Base-by-base conservation (phyloP, 2,797 vertebrate species). In the Glyptemys insculpta region DNA sequence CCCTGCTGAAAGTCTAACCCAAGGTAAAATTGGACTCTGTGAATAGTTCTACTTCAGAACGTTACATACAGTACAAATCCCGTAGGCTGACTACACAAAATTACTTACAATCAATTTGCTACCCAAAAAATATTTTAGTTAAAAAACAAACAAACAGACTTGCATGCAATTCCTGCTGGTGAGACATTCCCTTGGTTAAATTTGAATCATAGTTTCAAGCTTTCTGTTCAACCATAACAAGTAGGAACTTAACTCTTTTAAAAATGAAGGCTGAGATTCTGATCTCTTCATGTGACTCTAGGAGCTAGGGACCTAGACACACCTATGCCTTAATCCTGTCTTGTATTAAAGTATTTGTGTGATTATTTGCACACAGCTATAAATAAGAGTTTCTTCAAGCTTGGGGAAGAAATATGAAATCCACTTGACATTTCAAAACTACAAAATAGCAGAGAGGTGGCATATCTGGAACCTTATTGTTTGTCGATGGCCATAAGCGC, bases 321-420 rank as follows among this genome's bases (percentile, higher is more conserved):
- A 4, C 65, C 19, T 23, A 41, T 25, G 3, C 21, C 37, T 72
- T 72, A 18, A 83, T 47, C 86, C 2, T 1, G 23, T 72, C 5
- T 15, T 84, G 85, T 25, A 49, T 80, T 34, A 34, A 11, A 4
- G 8, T 37, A 62, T 53, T 62, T 4, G 12, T 81, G 44, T 3
- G 2, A 34, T 89, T 88, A 83, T 79, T 89, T 81, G 82, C 16
- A 84, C 78, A 15, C 7, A 94, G 59, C 41, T 89, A 81, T 72
- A 37, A 23, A 72, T 21, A 41, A n/a, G 21, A 72, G 68, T 72
- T 72, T 41, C 21, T 72, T 72, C n/a, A 41, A 41, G n/a, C 37
- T 23, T 74, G 85, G 23, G 72, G 23, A 52, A 56, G 84, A 0
- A 0, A 4, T 52, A 50, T 23, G 29, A 90, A 94, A 87, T 82